Evolutionary conservation across 2,797 vertebrate genomes (phyloP).

Genomic region (Furcifer pardalis): DNA sequence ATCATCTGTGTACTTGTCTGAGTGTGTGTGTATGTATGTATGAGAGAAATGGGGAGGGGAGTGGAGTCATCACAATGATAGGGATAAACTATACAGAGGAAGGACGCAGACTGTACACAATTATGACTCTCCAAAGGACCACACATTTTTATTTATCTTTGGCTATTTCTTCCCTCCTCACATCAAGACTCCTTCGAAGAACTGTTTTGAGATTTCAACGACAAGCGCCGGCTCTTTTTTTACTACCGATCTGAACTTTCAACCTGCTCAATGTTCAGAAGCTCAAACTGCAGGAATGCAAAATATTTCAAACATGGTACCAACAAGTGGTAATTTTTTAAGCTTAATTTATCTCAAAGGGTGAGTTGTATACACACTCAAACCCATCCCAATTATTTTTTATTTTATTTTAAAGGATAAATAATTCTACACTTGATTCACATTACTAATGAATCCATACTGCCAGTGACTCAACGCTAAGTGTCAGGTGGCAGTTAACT

Average conservation of each 20-base stretch:
- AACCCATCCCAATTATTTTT: background rate
- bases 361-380: background rate
- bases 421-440: background rate
- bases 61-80: constrained; percentile 63
- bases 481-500: no score
- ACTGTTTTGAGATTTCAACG: constrained; percentile 75
- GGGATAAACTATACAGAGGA: constrained; percentile 69
- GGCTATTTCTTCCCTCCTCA: constrained; percentile 63
- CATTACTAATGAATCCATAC: no score
- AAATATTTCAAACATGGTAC: background rate
- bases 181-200: constrained; percentile 73
- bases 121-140: constrained; percentile 70
- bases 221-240: constrained; percentile 51
- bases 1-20: constrained; percentile 60
- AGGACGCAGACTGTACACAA: constrained; percentile 68
- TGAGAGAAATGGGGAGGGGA: background rate
- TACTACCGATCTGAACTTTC: background rate
- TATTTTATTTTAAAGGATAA: background rate
- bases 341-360: background rate
- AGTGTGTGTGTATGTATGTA: background rate
- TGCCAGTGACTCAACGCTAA: no score
- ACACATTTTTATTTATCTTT: constrained; percentile 74
- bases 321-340: background rate
- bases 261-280: background rate
- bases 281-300: background rate